A percentile compares a stretch with the other conserved stretches of the same genome.
phyloP scores from a whole-genome alignment of 2,797 vertebrate genomes.

The Pogoniulus pusillus region DNA sequence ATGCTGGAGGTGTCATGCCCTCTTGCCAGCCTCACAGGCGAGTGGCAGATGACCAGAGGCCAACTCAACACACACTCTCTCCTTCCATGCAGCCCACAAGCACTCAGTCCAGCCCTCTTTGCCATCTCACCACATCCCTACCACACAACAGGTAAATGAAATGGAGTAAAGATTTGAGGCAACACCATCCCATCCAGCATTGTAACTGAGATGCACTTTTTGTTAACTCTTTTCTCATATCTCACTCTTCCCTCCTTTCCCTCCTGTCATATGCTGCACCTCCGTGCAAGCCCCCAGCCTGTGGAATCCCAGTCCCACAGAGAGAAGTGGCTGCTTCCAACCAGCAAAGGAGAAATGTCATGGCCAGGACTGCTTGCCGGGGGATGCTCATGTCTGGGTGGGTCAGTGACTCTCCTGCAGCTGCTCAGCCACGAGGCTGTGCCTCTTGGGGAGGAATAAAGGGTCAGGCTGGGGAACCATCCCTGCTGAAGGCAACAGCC shows the following conservation, averaged over 20 bases:
- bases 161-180: neutral
- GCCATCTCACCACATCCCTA: fast-evolving
- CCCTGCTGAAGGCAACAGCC: neutral
- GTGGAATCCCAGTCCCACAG: fast-evolving
- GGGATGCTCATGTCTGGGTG: fast-evolving
- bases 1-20: neutral
- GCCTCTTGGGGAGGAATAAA: neutral
- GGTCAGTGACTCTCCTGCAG: neutral
- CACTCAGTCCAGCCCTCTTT: neutral
- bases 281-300: neutral
- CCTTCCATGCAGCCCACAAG: fast-evolving
- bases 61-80: neutral
- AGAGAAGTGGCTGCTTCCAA: neutral
- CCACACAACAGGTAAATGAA: neutral
- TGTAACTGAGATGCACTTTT: neutral
- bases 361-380: neutral
- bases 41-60: neutral
- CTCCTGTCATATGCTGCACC: neutral
- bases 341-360: neutral
- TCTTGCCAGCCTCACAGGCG: neutral
- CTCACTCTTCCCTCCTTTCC: neutral
- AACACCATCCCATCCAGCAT: fast-evolving
- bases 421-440: neutral
- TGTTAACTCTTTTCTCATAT: neutral
- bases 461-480: fast-evolving